These are phyloP conservation scores for Anaspis maculata DNA, from an alignment of 2,888 invertebrate species.

Conservation along the genomic window DNA sequence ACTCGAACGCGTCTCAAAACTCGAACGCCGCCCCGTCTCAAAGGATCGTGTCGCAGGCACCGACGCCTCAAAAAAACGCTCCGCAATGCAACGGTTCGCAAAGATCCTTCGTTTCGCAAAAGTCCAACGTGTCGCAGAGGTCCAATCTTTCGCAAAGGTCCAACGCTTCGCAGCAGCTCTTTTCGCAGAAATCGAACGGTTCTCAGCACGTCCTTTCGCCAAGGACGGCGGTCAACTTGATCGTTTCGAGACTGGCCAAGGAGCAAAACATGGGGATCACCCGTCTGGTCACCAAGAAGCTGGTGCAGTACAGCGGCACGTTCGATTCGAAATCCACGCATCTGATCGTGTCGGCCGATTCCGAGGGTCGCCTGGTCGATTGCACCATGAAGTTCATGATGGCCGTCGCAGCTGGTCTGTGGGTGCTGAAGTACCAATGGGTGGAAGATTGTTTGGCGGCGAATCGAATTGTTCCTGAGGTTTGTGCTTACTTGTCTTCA, in stretches of 20 bases:
- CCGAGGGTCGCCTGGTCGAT: slow-evolving; percentile 29
- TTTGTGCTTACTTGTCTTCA: no score
- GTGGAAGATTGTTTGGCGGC: slow-evolving; percentile 42
- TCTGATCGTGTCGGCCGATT: slow-evolving; percentile 33
- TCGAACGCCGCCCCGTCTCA: no score
- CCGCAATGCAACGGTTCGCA: no score
- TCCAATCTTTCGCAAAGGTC: no score
- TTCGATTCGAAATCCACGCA: slow-evolving; percentile 34
- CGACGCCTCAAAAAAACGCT: no score
- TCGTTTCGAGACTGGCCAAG: slow-evolving; percentile 29
- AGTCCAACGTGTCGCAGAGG: no score
- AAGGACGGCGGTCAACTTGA: no score
- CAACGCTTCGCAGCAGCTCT: slow-evolving; percentile 32
- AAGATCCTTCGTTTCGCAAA: slow-evolving; percentile 10
- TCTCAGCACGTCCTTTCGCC: no score
- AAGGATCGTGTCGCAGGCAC: no score
- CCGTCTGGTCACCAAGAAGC: slow-evolving; percentile 30
- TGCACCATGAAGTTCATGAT: slow-evolving; percentile 48
- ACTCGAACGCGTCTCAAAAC: no score
- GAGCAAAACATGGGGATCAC: slow-evolving; percentile 28
- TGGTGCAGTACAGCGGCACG: slow-evolving; percentile 26
- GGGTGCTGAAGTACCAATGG: slow-evolving; percentile 52
- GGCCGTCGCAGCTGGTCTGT: slow-evolving; percentile 50
- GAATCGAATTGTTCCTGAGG: slow-evolving; percentile 44
- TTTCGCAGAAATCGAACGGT: slow-evolving; percentile 5